Conservation (phyloP, 2,113 vertebrate species). For the Hippopotamus amphibius region DNA sequence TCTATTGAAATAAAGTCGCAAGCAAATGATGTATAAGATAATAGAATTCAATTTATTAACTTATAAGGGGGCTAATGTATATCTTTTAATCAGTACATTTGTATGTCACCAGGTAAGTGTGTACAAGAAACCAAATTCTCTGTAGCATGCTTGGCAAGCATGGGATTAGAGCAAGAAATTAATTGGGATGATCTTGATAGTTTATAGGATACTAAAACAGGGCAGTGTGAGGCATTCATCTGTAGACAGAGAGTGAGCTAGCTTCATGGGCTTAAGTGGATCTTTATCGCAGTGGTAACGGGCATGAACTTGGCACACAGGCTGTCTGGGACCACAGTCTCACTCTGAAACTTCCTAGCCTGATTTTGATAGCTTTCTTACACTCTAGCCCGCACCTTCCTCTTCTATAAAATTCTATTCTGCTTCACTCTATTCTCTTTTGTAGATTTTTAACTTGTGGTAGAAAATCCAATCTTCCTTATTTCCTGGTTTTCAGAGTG, state of each 20-base stretch:
- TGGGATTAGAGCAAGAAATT: neutral
- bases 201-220: neutral
- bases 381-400: slow-evolving; percentile 11
- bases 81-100: neutral
- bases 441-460: slow-evolving; percentile 53
- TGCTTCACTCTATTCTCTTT: slow-evolving; percentile 29
- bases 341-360: neutral
- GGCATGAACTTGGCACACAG: neutral
- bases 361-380: slow-evolving; percentile 41
- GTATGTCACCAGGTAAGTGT: neutral
- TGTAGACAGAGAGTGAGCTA: neutral
- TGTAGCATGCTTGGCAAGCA: neutral
- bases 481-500: slow-evolving; percentile 55
- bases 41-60: neutral
- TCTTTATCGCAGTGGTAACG: neutral
- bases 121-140: neutral
- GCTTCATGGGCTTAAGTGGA: neutral
- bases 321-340: neutral
- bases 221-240: neutral
- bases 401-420: slow-evolving; percentile 44
- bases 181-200: neutral
- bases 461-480: slow-evolving; percentile 69
- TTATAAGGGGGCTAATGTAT: neutral
- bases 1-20: neutral
- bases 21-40: neutral